A percentile compares a stretch with the other conserved stretches of the same genome.
Evolutionary conservation across 2,113 vertebrate genomes (phyloP).

Genomic region (Tricholaema leucomelas): DNA sequence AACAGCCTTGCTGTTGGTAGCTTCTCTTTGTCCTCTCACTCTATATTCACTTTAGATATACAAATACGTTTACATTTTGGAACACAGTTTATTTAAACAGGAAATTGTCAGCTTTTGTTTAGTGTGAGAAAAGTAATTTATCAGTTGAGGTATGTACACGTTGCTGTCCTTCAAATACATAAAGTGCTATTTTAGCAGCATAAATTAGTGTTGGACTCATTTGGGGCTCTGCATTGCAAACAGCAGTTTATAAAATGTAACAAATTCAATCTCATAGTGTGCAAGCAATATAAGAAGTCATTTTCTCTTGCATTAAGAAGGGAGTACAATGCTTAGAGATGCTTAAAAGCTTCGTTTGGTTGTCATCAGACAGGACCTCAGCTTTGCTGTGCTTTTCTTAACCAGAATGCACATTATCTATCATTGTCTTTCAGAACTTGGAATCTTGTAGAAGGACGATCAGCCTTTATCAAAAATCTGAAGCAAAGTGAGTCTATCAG

Average conservation of each 20-base stretch:
- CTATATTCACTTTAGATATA: background rate
- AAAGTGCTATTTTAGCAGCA: background rate
- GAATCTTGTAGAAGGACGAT: constrained; percentile 93
- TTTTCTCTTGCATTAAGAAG: constrained; percentile 9
- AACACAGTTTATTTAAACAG: background rate
- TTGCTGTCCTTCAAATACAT: background rate
- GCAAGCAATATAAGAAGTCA: background rate
- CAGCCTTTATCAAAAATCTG: constrained; percentile 96
- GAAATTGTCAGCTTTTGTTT: background rate
- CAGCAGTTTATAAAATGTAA: background rate
- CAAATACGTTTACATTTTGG: background rate
- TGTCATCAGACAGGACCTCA: background rate
- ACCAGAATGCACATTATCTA: background rate
- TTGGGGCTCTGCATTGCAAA: background rate
- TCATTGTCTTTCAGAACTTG: constrained; percentile 86
- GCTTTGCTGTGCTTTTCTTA: background rate
- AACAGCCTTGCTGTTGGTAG: background rate
- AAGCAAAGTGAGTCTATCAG: constrained; percentile 87
- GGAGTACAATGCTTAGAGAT: background rate
- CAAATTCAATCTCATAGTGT: background rate
- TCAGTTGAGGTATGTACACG: background rate
- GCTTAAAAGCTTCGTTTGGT: constrained; percentile 23
- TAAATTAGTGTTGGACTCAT: background rate
- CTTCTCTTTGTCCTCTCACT: background rate
- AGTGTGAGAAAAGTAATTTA: background rate